phyloP scores from a whole-genome alignment of 2,113 vertebrate genomes.

The Oplegnathus fasciatus region DNA sequence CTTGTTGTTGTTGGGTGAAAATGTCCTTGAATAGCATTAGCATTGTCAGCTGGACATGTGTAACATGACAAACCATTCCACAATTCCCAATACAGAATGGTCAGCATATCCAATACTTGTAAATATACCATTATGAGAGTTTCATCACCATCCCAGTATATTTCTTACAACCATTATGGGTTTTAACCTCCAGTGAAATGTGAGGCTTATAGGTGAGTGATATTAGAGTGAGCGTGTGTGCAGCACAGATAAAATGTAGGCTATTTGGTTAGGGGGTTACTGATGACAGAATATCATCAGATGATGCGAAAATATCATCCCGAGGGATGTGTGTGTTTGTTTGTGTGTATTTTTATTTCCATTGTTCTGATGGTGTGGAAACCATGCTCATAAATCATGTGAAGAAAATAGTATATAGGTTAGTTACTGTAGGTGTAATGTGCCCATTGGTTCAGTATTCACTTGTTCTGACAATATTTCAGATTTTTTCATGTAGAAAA shows the following conservation, averaged over 20 bases:
- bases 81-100: not conserved
- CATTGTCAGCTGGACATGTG: not conserved
- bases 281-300: conserved; percentile 41
- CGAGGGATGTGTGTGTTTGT: conserved; percentile 24
- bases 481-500: not conserved
- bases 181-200: not conserved
- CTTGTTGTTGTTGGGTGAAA: not conserved
- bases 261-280: conserved; percentile 36
- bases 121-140: not conserved
- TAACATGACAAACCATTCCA: not conserved
- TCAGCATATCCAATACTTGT: not conserved
- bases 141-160: not conserved
- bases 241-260: conserved; percentile 1
- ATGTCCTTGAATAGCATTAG: not conserved
- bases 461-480: not conserved
- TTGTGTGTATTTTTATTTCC: conserved; percentile 19
- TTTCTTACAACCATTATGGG: not conserved
- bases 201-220: not conserved
- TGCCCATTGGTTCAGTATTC: not conserved
- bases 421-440: not conserved
- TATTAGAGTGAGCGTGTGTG: not conserved
- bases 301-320: conserved; percentile 41
- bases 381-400: conserved; percentile 45
- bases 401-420: conserved; percentile 6
- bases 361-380: conserved; percentile 35